Base-by-base conservation (phyloP, 37 sponge, comb jelly and placozoan genomes). In the Diacarnus erythraeanus region DNA sequence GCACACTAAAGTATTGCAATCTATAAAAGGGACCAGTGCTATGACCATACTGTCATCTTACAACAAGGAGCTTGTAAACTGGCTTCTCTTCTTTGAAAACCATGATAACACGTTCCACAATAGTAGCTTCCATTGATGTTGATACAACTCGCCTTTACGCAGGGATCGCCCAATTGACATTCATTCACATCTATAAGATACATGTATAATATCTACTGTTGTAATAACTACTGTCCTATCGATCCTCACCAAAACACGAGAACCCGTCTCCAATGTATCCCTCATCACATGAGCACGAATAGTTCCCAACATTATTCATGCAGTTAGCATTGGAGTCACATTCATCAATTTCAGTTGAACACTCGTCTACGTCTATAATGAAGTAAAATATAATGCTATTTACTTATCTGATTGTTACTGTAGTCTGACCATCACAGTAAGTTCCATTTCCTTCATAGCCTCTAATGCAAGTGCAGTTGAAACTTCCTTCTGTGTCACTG, bases 151-250 rank as follows among this genome's bases (percentile, higher is more conserved):
- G 71, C 20, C 21, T 71, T 71, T 21, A 40, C 41, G 35, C 57
- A 47, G 3, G 34, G 31, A 12, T 31, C 38, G 35, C 38, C 38
- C 5, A 68, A 38, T 21, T 18, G 20, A 63, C 92, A 92, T 67
- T 87, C 92, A 64, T 87, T 65, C 76, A 87, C 80, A 68, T 92
- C 92, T 87, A 44, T 54, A 5, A 60, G 27, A 60, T 60, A 25
- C 5, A 60, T 60, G 22, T 6, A 60, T 60, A 6, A 30, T 65
- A 2, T 3, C 30, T 25, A 65, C 2, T 65, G 35, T 65, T 18
- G 35, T 72, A 9, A 3, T 2, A 2, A 36, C 8, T 26, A 41
- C 8, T n/a, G 26, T 27, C 8, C 1, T 71, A 33, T n/a, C n/a
- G n/a, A n/a, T 9, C 22, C 66, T 31, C 31, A 65, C 66, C 35